phyloP scores from a whole-genome alignment of 2,888 invertebrate species.

The Hypomecis atomaria region DNA sequence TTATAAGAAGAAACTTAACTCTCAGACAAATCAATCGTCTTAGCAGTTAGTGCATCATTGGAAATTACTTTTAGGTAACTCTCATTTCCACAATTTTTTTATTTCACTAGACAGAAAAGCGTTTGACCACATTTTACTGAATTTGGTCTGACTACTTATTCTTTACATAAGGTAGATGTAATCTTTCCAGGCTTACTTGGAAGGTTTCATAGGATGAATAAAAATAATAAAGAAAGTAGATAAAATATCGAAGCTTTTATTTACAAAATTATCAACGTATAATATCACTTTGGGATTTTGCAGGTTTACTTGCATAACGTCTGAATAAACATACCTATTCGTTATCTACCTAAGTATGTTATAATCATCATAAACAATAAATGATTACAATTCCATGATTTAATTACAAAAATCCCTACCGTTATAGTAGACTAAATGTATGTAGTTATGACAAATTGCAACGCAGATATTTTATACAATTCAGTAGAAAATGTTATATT shows the following conservation, averaged over 20 bases:
- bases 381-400: slow-evolving; percentile 73
- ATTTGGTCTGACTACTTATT: too few species aligned
- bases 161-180: too few species aligned
- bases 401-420: slow-evolving; percentile 31
- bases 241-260: slow-evolving; percentile 84
- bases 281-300: slow-evolving; percentile 84
- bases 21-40: too few species aligned
- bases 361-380: slow-evolving; percentile 70
- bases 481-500: slow-evolving; percentile 33
- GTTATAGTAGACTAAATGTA: slow-evolving; percentile 40
- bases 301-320: slow-evolving; percentile 83
- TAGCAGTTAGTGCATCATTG: too few species aligned
- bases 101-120: too few species aligned
- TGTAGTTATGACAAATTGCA: slow-evolving; percentile 43
- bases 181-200: too few species aligned
- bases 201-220: slow-evolving; percentile 10
- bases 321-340: slow-evolving; percentile 75
- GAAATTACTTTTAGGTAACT: too few species aligned
- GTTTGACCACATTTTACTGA: too few species aligned
- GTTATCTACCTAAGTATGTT: slow-evolving; percentile 42
- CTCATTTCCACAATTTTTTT: too few species aligned
- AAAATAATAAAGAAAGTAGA: slow-evolving; percentile 50
- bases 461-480: slow-evolving; percentile 30
- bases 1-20: too few species aligned
- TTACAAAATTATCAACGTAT: slow-evolving; percentile 85